These are phyloP conservation scores for Lathronympha strigana DNA, from an alignment of 2,888 invertebrate species.

Conservation along the genomic window DNA sequence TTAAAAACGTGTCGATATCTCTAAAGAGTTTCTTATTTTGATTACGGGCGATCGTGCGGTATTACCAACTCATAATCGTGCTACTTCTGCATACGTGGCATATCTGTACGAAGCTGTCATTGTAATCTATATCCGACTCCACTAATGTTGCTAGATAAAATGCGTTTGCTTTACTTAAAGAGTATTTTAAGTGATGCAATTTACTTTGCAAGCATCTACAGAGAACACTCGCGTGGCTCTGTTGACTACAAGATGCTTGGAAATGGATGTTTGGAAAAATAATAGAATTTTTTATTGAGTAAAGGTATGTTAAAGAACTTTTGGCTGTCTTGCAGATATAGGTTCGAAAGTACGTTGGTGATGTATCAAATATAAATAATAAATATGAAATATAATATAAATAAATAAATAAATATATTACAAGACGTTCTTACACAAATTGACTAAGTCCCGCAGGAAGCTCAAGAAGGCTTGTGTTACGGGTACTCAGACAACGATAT, in stretches of 20 bases:
- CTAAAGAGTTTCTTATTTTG: background rate
- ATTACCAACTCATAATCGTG: background rate
- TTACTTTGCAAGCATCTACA: constrained; percentile 15
- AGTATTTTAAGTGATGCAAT: constrained; percentile 28
- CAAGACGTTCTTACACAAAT: no score
- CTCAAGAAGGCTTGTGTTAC: no score
- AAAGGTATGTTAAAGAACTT: constrained; percentile 7
- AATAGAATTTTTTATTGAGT: constrained; percentile 16
- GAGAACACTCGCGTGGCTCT: constrained; percentile 6
- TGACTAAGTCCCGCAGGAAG: no score
- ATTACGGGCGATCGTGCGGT: background rate
- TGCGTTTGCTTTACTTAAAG: constrained; percentile 19
- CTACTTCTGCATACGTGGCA: background rate
- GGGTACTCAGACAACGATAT: no score
- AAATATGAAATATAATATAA: no score
- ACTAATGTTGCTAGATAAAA: constrained; percentile 27
- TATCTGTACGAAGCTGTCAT: background rate
- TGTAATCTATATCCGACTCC: background rate
- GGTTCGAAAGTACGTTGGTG: background rate
- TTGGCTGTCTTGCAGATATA: background rate
- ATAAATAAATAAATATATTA: no score
- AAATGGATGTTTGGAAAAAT: constrained; percentile 9
- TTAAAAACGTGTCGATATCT: no score
- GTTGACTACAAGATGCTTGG: constrained; percentile 6
- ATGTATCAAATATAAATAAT: no score